Percentiles rank a stretch among this genome's conserved stretches.
Conservation (phyloP, 2,888 invertebrate genomes). For the Dryobotodes eremita region DNA sequence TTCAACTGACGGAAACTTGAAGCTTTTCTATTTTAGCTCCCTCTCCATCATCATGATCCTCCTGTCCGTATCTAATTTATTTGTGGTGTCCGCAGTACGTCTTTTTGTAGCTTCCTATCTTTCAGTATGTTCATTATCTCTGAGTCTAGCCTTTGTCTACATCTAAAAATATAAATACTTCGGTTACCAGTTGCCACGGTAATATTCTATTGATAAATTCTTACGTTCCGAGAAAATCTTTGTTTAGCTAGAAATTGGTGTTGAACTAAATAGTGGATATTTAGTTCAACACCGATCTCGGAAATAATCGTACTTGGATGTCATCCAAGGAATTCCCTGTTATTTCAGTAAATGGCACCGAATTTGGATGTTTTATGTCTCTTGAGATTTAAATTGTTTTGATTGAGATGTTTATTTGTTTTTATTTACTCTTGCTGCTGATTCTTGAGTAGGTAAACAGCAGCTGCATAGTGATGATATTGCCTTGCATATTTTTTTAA, state of each 20-base stretch:
- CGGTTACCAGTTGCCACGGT: background rate
- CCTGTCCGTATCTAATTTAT: background rate
- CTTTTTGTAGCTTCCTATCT: background rate
- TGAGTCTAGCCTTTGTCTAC: background rate
- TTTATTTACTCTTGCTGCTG: background rate
- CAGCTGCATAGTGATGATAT: background rate
- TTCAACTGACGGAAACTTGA: background rate
- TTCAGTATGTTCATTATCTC: background rate
- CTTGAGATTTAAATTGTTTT: slow-evolving; percentile 7
- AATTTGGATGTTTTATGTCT: slow-evolving; percentile 6
- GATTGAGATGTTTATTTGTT: slow-evolving; percentile 8
- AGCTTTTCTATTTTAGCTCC: background rate
- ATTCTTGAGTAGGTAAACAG: background rate
- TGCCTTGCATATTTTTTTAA: background rate
- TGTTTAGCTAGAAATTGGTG: slow-evolving; percentile 14
- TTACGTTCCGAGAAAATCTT: background rate
- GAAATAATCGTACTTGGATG: slow-evolving; percentile 22
- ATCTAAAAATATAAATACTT: background rate
- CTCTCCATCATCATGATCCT: background rate
- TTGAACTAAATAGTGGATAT: slow-evolving; percentile 13
- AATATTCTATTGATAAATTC: background rate
- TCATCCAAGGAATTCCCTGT: slow-evolving; percentile 34
- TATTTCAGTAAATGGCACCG: background rate
- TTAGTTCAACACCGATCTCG: background rate
- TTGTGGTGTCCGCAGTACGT: background rate